A percentile compares a stretch with the other conserved stretches of the same genome.
phyloP scores from a whole-genome alignment of 2,113 vertebrate genomes.

The Bujurquina vittata region DNA sequence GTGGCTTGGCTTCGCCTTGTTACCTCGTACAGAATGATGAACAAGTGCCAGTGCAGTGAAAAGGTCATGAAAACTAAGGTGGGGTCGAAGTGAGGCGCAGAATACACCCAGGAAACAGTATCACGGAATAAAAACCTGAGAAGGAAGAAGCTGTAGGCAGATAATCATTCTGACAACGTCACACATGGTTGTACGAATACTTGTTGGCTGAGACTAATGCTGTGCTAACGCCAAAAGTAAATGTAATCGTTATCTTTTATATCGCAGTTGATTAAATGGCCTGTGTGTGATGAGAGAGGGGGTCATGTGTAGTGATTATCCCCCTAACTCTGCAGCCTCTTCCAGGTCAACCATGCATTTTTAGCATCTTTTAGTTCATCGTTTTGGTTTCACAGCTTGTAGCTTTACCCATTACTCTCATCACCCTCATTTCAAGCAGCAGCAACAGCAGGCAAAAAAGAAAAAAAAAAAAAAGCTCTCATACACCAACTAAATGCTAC shows the following conservation, averaged over 20 bases:
- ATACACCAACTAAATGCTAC: neutral
- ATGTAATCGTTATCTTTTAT: neutral
- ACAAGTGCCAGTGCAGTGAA: slow-evolving; percentile 53
- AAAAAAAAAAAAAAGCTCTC: neutral
- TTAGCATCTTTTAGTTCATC: neutral
- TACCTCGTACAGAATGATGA: slow-evolving; percentile 57
- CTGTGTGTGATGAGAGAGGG: neutral
- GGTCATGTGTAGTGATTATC: neutral
- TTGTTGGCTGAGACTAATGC: slow-evolving; percentile 11
- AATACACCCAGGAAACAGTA: slow-evolving; percentile 46
- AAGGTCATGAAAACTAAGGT: slow-evolving; percentile 64
- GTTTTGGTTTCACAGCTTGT: neutral
- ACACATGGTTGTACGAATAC: neutral
- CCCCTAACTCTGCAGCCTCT: neutral
- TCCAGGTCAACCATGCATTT: neutral
- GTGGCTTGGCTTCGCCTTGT: slow-evolving; percentile 54
- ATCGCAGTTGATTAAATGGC: neutral
- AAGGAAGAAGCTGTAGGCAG: slow-evolving; percentile 43
- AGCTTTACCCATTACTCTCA: neutral
- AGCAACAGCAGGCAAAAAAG: neutral
- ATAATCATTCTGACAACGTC: slow-evolving; percentile 39
- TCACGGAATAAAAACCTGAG: slow-evolving; percentile 37
- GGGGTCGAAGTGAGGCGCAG: slow-evolving; percentile 36
- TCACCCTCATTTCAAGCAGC: neutral
- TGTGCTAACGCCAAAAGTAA: neutral